Evolutionary conservation across 2,888 invertebrate species (phyloP).

Genomic region (Chouioia cunea): DNA sequence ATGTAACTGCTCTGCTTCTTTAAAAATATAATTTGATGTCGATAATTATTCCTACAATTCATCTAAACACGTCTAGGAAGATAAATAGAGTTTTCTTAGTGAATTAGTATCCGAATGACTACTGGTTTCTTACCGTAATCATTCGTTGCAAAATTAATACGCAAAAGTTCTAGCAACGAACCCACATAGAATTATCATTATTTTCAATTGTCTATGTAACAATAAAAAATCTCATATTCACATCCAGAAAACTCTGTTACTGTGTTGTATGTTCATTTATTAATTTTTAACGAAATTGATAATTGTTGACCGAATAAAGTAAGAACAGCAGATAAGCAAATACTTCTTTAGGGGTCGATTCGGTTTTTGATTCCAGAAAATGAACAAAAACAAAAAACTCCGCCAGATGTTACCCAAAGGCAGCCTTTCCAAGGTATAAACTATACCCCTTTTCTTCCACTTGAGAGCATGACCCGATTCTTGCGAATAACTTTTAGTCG

Average conservation of each 20-base stretch:
- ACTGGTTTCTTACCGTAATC: too few species aligned
- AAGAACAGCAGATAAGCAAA: conserved; percentile 52
- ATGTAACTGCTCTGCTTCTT: conserved; percentile 24
- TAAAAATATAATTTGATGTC: conserved; percentile 20
- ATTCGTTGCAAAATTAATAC: too few species aligned
- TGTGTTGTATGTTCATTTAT: too few species aligned
- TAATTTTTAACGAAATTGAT: neutral
- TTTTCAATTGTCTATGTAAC: too few species aligned
- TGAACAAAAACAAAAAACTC: conserved; percentile 75
- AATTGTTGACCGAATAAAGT: conserved; percentile 15
- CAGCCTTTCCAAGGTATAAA: conserved; percentile 74
- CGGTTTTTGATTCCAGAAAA: conserved; percentile 75
- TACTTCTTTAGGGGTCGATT: conserved; percentile 65
- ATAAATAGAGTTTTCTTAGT: conserved; percentile 22
- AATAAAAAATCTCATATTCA: too few species aligned
- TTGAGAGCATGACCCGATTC: conserved; percentile 1
- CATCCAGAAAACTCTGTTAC: too few species aligned
- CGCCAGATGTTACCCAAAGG: conserved; percentile 76
- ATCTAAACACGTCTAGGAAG: conserved; percentile 1
- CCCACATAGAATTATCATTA: too few species aligned
- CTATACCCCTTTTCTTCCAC: conserved; percentile 46
- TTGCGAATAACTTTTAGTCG: neutral
- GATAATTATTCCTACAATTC: neutral
- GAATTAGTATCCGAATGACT: neutral
- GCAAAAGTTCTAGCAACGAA: too few species aligned